These are phyloP conservation scores for Papilio polyxenes DNA, from an alignment of 1,140 invertebrate species.

Conservation along the genomic window DNA sequence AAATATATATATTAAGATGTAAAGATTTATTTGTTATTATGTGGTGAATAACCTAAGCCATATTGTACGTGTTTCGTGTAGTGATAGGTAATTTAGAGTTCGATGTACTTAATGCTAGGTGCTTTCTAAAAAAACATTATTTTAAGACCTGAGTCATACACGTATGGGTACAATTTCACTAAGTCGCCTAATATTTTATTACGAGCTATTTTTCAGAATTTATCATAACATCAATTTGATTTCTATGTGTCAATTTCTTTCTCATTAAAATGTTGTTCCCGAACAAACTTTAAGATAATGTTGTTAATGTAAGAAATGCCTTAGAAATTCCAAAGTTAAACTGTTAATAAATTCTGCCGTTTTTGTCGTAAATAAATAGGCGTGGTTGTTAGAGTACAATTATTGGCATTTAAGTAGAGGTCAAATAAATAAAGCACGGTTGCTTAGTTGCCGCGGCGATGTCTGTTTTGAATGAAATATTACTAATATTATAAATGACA, in stretches of 20 bases:
- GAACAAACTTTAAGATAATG: too few relatives aligned
- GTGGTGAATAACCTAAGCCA: background rate
- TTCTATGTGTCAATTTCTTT: too few relatives aligned
- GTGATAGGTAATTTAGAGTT: background rate
- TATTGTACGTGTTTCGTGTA: background rate
- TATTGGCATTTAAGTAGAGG: conserved; percentile 8
- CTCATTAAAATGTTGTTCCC: too few relatives aligned
- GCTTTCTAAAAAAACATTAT: background rate
- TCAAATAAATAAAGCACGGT: background rate
- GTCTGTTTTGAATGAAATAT: background rate
- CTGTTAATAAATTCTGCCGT: background rate
- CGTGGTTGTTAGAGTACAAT: conserved; percentile 18
- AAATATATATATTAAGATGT: too few relatives aligned
- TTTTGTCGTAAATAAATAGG: conserved; percentile 6
- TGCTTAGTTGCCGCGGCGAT: background rate
- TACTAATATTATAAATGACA: too few relatives aligned
- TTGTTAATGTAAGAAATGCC: background rate
- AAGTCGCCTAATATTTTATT: too few relatives aligned
- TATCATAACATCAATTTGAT: too few relatives aligned
- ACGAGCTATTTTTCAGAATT: too few relatives aligned
- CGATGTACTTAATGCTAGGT: background rate
- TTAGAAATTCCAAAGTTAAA: background rate
- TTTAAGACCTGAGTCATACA: background rate
- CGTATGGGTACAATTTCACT: too few relatives aligned
- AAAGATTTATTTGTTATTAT: background rate